Evolutionary conservation across 2,113 vertebrate species (phyloP).

Genomic region (Delphinus delphis): DNA sequence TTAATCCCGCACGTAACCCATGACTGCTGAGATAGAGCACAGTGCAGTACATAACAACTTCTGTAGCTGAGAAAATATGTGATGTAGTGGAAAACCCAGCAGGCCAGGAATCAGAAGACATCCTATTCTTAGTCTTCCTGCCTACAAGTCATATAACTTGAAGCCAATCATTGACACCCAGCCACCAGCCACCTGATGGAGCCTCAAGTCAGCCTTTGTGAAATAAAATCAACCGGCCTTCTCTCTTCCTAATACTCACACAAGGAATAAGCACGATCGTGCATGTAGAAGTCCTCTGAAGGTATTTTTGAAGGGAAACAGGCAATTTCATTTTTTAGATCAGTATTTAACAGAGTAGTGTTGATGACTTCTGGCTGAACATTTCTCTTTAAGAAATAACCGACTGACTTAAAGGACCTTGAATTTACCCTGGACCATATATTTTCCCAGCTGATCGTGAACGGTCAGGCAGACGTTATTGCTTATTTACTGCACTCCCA

Average conservation of each 20-base stretch:
- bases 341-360: not conserved
- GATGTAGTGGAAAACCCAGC: not conserved
- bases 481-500: conserved; percentile 33
- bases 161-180: not conserved
- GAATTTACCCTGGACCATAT: not conserved
- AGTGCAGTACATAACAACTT: not conserved
- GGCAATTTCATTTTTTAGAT: not conserved
- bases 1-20: not conserved
- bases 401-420: not conserved
- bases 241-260: not conserved
- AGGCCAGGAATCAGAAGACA: not conserved
- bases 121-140: not conserved
- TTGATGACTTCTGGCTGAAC: not conserved
- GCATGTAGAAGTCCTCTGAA: not conserved
- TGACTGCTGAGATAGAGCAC: not conserved
- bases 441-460: not conserved
- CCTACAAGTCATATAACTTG: not conserved
- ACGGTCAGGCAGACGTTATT: not conserved
- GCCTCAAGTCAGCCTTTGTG: not conserved
- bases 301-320: not conserved
- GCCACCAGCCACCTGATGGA: not conserved
- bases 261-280: not conserved
- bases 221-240: not conserved
- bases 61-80: not conserved
- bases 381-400: not conserved